Evolutionary conservation across 2,888 invertebrate genomes (phyloP).

Genomic region (Pollenia angustigena): DNA sequence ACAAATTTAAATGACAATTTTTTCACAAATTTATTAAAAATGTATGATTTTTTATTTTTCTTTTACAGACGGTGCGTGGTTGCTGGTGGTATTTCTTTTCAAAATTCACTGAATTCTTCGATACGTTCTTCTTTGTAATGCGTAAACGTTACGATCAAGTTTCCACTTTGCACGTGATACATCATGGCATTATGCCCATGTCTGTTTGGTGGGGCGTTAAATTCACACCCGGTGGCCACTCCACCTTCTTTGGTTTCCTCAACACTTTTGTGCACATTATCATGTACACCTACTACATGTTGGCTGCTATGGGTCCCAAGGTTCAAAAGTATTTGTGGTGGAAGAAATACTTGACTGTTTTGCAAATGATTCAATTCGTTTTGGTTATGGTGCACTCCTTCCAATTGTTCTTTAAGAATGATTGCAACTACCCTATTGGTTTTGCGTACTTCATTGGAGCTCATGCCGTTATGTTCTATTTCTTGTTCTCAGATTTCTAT

Average conservation of each 20-base stretch:
- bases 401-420: slow-evolving; percentile 92
- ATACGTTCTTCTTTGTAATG: slow-evolving; percentile 97
- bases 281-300: slow-evolving; percentile 96
- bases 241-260: slow-evolving; percentile 95
- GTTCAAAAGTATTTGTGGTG: slow-evolving; percentile 96
- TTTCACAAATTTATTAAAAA: slow-evolving; percentile 6
- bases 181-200: slow-evolving; percentile 97
- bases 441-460: slow-evolving; percentile 96
- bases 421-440: slow-evolving; percentile 94
- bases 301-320: slow-evolving; percentile 94
- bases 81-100: slow-evolving; percentile 98
- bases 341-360: slow-evolving; percentile 95
- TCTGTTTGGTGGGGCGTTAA: slow-evolving; percentile 96
- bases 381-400: slow-evolving; percentile 94
- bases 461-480: slow-evolving; percentile 96
- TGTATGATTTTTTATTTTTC: slow-evolving; percentile 20
- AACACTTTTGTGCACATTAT: slow-evolving; percentile 98
- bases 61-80: slow-evolving; percentile 89
- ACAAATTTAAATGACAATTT: slow-evolving; percentile 29
- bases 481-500: slow-evolving; percentile 97
- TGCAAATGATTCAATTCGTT: slow-evolving; percentile 97
- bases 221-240: slow-evolving; percentile 95
- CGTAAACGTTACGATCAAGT: slow-evolving; percentile 97
- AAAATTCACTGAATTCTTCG: slow-evolving; percentile 96
- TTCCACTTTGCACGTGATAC: slow-evolving; percentile 95